Evolutionary conservation across 2,888 invertebrate species (phyloP), one percentile per base, ranked within the genome.

Genomic region (Hydroisotoma schaefferi): DNA sequence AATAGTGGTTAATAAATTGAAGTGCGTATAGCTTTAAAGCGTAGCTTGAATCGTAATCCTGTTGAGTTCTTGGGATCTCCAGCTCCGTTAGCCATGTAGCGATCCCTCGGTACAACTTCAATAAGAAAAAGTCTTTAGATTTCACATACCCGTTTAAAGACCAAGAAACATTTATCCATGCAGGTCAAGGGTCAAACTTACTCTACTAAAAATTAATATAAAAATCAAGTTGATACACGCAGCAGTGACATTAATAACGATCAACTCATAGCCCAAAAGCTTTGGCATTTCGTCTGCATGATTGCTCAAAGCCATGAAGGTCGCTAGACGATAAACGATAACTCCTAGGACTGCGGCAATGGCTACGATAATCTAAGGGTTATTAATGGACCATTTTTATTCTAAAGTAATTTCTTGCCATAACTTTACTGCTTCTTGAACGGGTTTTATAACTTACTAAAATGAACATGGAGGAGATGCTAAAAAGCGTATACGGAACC

Each of bases 1-100:
- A 89, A 79, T 95, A 97, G 77, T 92, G 94, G 78, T 97, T 97
- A 57, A 97, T 90, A 79, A 97, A 97, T 79, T 97, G 92, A 18
- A 97, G 81, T 0, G 94, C 79, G 77, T 94, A 97, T 73, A 95
- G 91, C 80, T 97, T 97, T 47, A 95, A 81, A 0, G 94, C 94
- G 60, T 94, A 81, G 0, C 92, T 92, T 77, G 94, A 93, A 76
- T 97, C 95, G 76, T 94, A 97, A 78, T 95, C 93, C 0, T 90
- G 88, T 79, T 94, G 93, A 0, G 95, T 95, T 46, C 93, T 81
- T 65, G 88, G 83, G 73, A 88, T 79, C 79, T 93, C 90, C 75
- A 88, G 81, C 79, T 94, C 93, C 0, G 94, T 94, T 64, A 94
- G 79, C 80, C 87, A 88, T 76, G 89, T 87, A 0, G 94, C 94